phyloP scores from a whole-genome alignment of 2,797 vertebrate species.

The Spea hammondii region DNA sequence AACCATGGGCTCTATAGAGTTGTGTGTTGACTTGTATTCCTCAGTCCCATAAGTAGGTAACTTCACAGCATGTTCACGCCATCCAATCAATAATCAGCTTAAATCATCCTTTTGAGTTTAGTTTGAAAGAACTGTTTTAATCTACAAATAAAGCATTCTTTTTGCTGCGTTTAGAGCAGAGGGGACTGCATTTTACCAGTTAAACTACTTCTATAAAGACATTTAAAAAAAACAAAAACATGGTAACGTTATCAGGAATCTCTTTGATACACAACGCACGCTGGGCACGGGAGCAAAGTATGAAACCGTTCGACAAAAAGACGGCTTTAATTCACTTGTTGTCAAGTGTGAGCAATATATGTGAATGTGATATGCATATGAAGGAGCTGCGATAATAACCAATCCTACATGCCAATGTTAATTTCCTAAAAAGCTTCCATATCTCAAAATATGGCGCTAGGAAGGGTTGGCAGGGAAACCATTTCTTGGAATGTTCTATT shows the following conservation, averaged over 20 bases:
- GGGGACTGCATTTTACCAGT: neutral
- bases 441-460: too few species aligned
- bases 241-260: conserved; percentile 2
- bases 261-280: neutral
- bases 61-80: conserved; percentile 27
- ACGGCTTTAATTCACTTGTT: neutral
- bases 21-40: conserved; percentile 7
- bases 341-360: too few species aligned
- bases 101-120: conserved; percentile 17
- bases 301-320: neutral
- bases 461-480: too few species aligned
- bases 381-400: too few species aligned
- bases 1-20: conserved; percentile 5
- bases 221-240: neutral
- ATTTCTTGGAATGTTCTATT: too few species aligned
- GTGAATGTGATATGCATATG: too few species aligned
- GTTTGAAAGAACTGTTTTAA: conserved; percentile 23
- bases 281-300: neutral
- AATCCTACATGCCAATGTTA: too few species aligned
- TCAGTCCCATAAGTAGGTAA: conserved; percentile 24
- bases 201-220: neutral
- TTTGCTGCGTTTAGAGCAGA: neutral
- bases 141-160: conserved; percentile 8
- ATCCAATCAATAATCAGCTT: conserved; percentile 32
- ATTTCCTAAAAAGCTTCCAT: too few species aligned